Evolutionary conservation across 2,888 invertebrate genomes (phyloP), one percentile per base, ranked within the genome.

Genomic region (Cremastobaeus sp.): DNA sequence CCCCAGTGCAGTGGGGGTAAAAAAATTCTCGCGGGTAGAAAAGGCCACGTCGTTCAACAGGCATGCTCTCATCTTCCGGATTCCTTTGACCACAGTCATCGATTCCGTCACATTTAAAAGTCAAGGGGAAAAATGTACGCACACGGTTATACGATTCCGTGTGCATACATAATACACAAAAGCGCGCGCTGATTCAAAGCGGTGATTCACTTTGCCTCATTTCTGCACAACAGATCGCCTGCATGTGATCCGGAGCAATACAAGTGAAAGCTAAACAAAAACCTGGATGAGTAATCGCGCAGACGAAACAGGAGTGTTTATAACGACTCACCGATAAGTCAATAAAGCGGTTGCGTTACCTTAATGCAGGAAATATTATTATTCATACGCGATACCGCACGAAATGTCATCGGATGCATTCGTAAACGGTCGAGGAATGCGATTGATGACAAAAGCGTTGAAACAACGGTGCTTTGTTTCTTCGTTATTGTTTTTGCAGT

Each of bases 161-260:
- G 70, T 35, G 57, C 71, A 57, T 45, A 43, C 52, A 52, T 48
- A 55, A 64, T 65, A 65, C 65, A 57, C 72, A 65, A 59, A 72
- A 54, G 70, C 55, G 28, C 32, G 32, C 37, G 52, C 32, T 66
- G 52, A 65, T 72, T 72, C 60, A 59, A 65, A 65, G 52, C 34
- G 65, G 66, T 72, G 72, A 72, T 72, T 72, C 72, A 72, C 52
- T 59, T 54, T 11, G 25, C 35, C 52, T 57, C 45, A 55, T 64
- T 68, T 59, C 43, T 20, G 17, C 41, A 35, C 41, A 50, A 43
- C 48, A 39, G 50, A 50, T 50, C 43, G 18, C 6, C 3, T 43
- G 32, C 57, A 15, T 59, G 14, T 28, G 28, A 48, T 68, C 28
- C 4, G 57, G 17, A 35, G n/a, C n/a, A n/a, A n/a, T n/a, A n/a